Evolutionary conservation across 1,140 invertebrate genomes (phyloP).

Genomic region (Zaprionus capensis): DNA sequence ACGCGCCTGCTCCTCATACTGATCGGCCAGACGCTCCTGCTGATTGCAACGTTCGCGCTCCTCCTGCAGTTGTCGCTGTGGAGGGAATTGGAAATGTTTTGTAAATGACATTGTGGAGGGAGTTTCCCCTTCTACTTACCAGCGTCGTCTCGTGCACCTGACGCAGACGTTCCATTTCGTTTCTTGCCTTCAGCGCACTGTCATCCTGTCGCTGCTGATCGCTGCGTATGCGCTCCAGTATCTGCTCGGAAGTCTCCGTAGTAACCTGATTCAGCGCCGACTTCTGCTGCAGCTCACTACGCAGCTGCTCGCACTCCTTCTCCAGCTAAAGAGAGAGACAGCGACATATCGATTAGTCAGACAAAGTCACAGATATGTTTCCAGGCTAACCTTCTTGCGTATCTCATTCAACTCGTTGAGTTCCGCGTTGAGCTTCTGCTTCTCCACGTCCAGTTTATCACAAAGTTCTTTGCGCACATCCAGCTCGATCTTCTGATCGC

Average conservation of each 20-base stretch:
- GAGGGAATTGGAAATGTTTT: neutral
- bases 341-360: neutral
- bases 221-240: slow-evolving; percentile 58
- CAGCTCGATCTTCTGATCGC: slow-evolving; percentile 73
- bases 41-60: slow-evolving; percentile 62
- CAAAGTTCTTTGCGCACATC: slow-evolving; percentile 76
- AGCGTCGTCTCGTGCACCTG: slow-evolving; percentile 55
- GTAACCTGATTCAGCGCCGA: slow-evolving; percentile 51
- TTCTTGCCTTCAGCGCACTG: slow-evolving; percentile 47
- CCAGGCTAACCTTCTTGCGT: slow-evolving; percentile 67
- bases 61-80: slow-evolving; percentile 58
- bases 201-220: slow-evolving; percentile 72
- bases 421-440: slow-evolving; percentile 77
- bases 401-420: slow-evolving; percentile 67
- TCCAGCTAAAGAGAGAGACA: slow-evolving; percentile 34
- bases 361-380: neutral
- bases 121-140: slow-evolving; percentile 40
- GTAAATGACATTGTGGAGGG: neutral
- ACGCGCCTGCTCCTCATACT: slow-evolving; percentile 66
- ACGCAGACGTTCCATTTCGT: slow-evolving; percentile 66
- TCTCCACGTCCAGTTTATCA: slow-evolving; percentile 76
- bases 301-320: slow-evolving; percentile 64
- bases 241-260: slow-evolving; percentile 65
- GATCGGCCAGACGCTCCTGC: slow-evolving; percentile 60
- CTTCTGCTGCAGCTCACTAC: slow-evolving; percentile 55